These are phyloP conservation scores for Cisticola juncidis DNA, from an alignment of 2,113 vertebrate species.

Conservation along the genomic window DNA sequence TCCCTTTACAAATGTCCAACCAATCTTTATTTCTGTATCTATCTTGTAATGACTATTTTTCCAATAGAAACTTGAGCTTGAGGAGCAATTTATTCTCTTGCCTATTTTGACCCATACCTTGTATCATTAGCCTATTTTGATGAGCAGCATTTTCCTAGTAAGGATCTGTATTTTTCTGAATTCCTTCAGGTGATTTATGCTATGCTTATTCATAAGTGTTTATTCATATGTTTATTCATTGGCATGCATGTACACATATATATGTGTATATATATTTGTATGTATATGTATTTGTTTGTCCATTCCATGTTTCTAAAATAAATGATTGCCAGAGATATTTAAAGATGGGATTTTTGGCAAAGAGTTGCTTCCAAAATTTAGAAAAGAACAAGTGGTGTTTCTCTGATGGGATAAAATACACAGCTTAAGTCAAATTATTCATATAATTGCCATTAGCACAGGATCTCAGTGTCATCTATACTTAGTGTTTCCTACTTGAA, in stretches of 20 bases:
- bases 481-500: not conserved
- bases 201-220: not conserved
- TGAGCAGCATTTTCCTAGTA: not conserved
- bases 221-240: not conserved
- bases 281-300: not conserved
- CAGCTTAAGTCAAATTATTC: not conserved
- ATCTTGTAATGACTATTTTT: not conserved
- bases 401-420: not conserved
- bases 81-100: not conserved
- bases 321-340: not conserved
- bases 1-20: not conserved
- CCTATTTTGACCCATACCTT: not conserved
- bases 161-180: not conserved
- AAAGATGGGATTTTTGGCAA: not conserved
- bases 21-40: not conserved
- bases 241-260: accelerated
- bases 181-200: not conserved
- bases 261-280: accelerated
- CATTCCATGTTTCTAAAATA: not conserved
- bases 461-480: not conserved
- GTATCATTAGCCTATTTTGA: not conserved
- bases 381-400: not conserved
- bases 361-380: not conserved
- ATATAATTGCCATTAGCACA: not conserved
- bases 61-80: not conserved